phyloP scores from a whole-genome alignment of 2,888 invertebrate genomes.

The Dioctria linearis region DNA sequence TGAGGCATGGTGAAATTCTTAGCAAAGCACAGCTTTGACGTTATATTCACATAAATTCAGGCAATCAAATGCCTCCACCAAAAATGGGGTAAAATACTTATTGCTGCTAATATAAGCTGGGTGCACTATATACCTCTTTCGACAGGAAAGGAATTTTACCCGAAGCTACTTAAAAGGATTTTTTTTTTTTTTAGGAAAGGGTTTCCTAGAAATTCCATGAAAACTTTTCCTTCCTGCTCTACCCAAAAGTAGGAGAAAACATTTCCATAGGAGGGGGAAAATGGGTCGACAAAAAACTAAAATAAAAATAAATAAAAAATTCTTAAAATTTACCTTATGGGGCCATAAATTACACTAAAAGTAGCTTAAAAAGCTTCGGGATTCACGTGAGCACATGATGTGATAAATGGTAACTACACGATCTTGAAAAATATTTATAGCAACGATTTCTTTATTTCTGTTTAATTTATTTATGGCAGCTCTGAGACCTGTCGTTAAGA shows the following conservation, averaged over 20 bases:
- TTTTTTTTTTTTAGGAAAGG: slow-evolving; percentile 12
- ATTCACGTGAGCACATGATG: slow-evolving; percentile 52
- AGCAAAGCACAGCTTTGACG: slow-evolving; percentile 35
- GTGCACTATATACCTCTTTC: background rate
- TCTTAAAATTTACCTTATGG: slow-evolving; percentile 44
- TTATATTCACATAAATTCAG: slow-evolving; percentile 9
- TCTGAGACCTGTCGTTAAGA: slow-evolving; percentile 12
- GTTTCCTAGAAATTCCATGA: slow-evolving; percentile 40
- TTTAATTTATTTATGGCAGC: slow-evolving; percentile 45
- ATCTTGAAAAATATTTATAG: slow-evolving; percentile 41
- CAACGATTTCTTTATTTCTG: slow-evolving; percentile 36
- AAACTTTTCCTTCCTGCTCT: slow-evolving; percentile 4
- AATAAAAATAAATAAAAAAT: slow-evolving; percentile 8
- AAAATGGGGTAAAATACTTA: slow-evolving; percentile 9
- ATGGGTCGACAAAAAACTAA: background rate
- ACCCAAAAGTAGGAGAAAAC: background rate
- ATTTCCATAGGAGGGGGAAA: background rate
- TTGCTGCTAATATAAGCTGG: background rate
- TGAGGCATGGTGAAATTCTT: slow-evolving; percentile 28
- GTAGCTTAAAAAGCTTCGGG: slow-evolving; percentile 40
- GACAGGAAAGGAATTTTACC: slow-evolving; percentile 33
- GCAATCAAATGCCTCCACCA: slow-evolving; percentile 6
- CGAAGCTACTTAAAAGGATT: slow-evolving; percentile 46
- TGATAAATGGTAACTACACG: slow-evolving; percentile 49
- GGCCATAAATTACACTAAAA: slow-evolving; percentile 45